Evolutionary conservation across 2,113 vertebrate species (phyloP), one percentile per base, ranked within the genome.

Genomic region (Pangasianodon hypophthalmus): DNA sequence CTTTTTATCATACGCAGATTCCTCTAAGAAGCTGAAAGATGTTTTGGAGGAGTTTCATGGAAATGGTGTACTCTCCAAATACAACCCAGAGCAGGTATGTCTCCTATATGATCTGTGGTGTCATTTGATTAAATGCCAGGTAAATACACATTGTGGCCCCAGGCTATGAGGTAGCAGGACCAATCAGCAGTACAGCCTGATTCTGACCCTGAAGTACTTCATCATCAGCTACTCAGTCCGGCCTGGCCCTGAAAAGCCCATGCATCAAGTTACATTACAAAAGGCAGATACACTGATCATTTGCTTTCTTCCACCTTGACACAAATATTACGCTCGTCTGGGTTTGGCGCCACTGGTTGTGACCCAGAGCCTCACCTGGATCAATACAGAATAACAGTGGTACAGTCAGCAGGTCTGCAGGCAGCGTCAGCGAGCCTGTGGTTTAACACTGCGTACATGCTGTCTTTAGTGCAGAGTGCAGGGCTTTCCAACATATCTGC

Each of bases 1-100:
- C n/a, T 87, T 24, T 92, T 7, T 91, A 13, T 88, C 10, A n/a
- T 92, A 69, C 21, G 62, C 91, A 99, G 98, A 99, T 95, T 98
- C 98, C 87, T 95, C 95, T 14, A 99, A 98, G 96, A 98, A 98
- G 95, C 95, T 99, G 88, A 99, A 98, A 93, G 98, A 99, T 93
- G 97, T 98, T 69, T 95, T 99, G 94, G 94, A 97, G 92, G 98
- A 99, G 94, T 98, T 99, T 94, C 95, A 97, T 0, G 96, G 97
- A 13, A 96, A 97, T 0, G 97, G 98, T 0, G 92, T 97, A 50
- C 96, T 98, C 81, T 96, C 97, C 92, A 97, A 96, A 92, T 98
- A 97, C 94, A 97, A 98, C 84, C 97, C 97, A 0, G 97, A 97
- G 87, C 96, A 98, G 97, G 98, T 99, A 95, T 60, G 95, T 93